Evolutionary conservation across 1,140 invertebrate genomes (phyloP), one percentile per base, ranked within the genome.

Genomic region (Kradibia gibbosae): DNA sequence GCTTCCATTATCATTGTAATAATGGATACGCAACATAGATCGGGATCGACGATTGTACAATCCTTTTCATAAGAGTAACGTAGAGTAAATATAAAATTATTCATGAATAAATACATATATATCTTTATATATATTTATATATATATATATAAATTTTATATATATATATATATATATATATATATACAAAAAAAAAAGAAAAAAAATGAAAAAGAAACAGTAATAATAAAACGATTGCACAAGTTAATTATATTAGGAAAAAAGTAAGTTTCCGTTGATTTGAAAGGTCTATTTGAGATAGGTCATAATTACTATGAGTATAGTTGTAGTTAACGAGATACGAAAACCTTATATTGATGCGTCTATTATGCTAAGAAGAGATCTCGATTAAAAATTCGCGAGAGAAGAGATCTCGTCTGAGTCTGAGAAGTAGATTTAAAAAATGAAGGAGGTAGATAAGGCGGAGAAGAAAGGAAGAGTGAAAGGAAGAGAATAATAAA

Each of bases 301-400:
- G 39, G 1, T 25, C 3, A 45, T 62, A 50, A 82, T 85, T 81
- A 82, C 76, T 77, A 84, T 76, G 79, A 79, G 83, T 77, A 83
- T 84, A 78, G 50, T 55, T 22, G n/a, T 31, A 20, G 50, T 74
- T 74, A 55, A 74, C 25, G 31, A 74, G 50, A 17, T 25, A 75
- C 81, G 80, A 55, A 70, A 83, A 67, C 72, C 8, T 53, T 74
- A 83, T 83, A 85, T 83, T 83, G 83, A 82, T 84, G 82, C 83
- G 82, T 82, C 76, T 77, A 83, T 86, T 84, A 85, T 85, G 82
- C 81, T 55, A 45, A 71, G 25, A 84, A 81, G 83, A 80, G 84
- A 80, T 70, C 50, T 84, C 83, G 84, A 85, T 86, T 85, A 86
- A 84, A 85, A 86, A 85, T 86, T 78, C 84, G 34, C 34, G 70